Conservation (phyloP, 2,888 invertebrate genomes). For the Aplocera efformata region DNA sequence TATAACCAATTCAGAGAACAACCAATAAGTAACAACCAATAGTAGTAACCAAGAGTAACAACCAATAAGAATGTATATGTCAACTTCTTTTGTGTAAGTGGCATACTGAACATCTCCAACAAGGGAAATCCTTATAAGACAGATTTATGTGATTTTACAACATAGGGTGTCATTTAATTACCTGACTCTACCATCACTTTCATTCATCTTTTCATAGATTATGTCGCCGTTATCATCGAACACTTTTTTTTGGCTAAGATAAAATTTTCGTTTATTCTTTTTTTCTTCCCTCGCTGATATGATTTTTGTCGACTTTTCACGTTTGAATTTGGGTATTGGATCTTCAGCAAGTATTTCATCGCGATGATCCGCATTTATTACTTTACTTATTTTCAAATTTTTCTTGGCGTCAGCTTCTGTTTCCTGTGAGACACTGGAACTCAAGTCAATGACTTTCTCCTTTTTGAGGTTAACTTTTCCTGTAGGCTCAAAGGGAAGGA, state of each 20-base stretch:
- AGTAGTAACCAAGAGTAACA: too few species aligned
- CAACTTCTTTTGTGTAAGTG: too few species aligned
- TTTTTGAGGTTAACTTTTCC: constrained; percentile 50
- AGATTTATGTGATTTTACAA: too few species aligned
- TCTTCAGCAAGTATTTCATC: constrained; percentile 12
- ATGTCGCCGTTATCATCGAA: constrained; percentile 78
- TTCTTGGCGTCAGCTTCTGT: constrained; percentile 2
- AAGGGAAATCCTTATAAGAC: too few species aligned
- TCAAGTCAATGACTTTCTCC: constrained; percentile 64
- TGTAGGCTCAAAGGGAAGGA: constrained; percentile 66
- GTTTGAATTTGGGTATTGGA: constrained; percentile 4
- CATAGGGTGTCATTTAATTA: too few species aligned
- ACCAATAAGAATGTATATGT: too few species aligned
- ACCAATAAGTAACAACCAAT: too few species aligned
- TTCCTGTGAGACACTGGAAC: constrained; percentile 39
- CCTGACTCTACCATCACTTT: constrained; percentile 82
- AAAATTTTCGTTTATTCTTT: constrained; percentile 52
- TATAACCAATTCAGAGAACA: too few species aligned
- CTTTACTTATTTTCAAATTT: constrained; percentile 18
- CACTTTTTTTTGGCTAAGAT: constrained; percentile 63
- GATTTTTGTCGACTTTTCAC: constrained; percentile 39
- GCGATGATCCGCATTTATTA: constrained; percentile 15
- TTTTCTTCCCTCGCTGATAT: constrained; percentile 51
- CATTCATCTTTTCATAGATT: constrained; percentile 81
- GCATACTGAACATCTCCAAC: too few species aligned